These are phyloP conservation scores for Plebejus melissa DNA, from an alignment of 2,888 invertebrate genomes.

Conservation along the genomic window DNA sequence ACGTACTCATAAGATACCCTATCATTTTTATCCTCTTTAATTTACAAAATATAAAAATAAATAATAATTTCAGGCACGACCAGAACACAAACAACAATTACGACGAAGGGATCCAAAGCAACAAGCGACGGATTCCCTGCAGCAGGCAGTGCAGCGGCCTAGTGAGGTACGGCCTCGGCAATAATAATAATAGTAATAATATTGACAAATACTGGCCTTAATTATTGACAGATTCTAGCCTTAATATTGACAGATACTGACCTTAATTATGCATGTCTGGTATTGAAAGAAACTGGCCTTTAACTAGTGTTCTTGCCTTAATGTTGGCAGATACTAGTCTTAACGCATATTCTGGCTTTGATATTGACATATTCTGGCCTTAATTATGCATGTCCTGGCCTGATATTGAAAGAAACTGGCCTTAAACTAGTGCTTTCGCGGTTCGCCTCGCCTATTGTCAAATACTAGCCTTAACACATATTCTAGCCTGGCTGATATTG, in stretches of 20 bases:
- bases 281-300: background rate
- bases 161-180: constrained; percentile 62
- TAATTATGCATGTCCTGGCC: background rate
- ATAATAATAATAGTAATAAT: constrained; percentile 4
- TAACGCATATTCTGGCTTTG: too few relatives aligned
- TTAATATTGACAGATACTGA: background rate
- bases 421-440: background rate
- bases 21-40: background rate
- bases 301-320: background rate
- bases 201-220: constrained; percentile 7
- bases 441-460: too few relatives aligned
- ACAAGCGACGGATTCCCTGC: constrained; percentile 58
- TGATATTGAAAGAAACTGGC: background rate
- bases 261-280: background rate
- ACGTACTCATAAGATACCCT: background rate
- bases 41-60: background rate
- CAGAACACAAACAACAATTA: constrained; percentile 43
- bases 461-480: too few relatives aligned
- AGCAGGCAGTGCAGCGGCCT: constrained; percentile 66
- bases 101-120: constrained; percentile 48
- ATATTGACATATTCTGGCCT: background rate
- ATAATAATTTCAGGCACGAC: constrained; percentile 45
- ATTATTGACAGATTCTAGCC: background rate
- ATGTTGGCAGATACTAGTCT: background rate
- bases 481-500: too few relatives aligned